These are phyloP conservation scores for Uropsilus gracilis DNA, from an alignment of 2,113 vertebrate genomes.

Conservation along the genomic window DNA sequence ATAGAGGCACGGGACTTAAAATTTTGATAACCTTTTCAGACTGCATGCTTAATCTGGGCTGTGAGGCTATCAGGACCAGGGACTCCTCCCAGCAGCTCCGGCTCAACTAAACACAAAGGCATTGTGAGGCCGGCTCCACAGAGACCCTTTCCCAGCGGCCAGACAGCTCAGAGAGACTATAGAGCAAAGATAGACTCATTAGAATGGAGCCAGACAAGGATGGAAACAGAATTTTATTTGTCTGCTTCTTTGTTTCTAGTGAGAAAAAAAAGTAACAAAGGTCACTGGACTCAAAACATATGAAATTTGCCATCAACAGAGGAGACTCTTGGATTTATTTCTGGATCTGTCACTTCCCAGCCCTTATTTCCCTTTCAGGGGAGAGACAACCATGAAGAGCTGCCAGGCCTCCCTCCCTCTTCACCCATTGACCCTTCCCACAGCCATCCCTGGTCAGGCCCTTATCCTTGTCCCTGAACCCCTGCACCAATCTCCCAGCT, in stretches of 20 bases:
- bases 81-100: not conserved
- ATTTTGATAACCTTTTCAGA: not conserved
- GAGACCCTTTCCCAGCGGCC: conserved; percentile 19
- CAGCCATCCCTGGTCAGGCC: not conserved
- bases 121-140: not conserved
- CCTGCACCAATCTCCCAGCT: not conserved
- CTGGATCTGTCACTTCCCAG: not conserved
- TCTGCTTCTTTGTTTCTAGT: conserved; percentile 25
- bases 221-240: not conserved
- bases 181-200: conserved; percentile 11
- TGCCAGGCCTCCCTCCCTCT: not conserved
- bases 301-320: not conserved
- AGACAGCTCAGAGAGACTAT: not conserved
- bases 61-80: not conserved
- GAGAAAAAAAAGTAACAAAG: conserved; percentile 29
- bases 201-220: not conserved
- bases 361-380: not conserved
- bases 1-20: conserved; percentile 52
- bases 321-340: not conserved
- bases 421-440: not conserved
- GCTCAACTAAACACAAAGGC: not conserved
- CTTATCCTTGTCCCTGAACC: too few relatives aligned
- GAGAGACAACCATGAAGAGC: not conserved
- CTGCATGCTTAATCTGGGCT: not conserved
- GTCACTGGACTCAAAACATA: not conserved